Evolutionary conservation across 2,113 vertebrate genomes (phyloP).

Genomic region (Aix galericulata): DNA sequence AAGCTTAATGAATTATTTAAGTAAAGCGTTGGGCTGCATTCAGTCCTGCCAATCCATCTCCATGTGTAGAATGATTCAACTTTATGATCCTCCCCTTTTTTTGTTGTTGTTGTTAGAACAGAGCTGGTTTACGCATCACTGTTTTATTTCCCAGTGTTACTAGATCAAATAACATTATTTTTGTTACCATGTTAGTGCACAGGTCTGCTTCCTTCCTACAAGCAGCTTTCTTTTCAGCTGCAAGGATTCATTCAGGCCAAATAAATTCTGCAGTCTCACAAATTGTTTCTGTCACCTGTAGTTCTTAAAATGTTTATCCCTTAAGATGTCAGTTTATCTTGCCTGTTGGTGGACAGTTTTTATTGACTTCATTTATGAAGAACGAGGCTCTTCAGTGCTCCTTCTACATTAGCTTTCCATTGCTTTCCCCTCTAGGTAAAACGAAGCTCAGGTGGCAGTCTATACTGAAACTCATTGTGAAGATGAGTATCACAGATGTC

Average conservation of each 20-base stretch:
- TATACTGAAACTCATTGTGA: not conserved
- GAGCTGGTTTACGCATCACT: not conserved
- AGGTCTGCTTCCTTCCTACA: not conserved
- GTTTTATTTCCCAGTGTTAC: not conserved
- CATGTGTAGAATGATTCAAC: accelerated
- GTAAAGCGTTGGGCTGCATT: not conserved
- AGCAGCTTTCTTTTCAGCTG: not conserved
- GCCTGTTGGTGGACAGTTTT: not conserved
- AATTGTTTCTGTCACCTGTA: not conserved
- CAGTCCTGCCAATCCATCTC: not conserved
- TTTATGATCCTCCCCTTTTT: accelerated
- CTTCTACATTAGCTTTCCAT: not conserved
- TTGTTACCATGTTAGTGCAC: not conserved
- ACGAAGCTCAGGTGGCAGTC: not conserved
- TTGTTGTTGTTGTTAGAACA: not conserved
- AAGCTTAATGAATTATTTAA: not conserved
- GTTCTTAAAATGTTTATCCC: not conserved
- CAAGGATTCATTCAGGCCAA: not conserved
- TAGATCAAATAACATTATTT: not conserved
- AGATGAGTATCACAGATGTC: not conserved
- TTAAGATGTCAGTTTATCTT: not conserved
- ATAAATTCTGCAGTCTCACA: not conserved
- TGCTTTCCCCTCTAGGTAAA: not conserved
- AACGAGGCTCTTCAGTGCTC: not conserved
- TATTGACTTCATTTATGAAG: not conserved